Evolutionary conservation across 2,113 vertebrate species (phyloP), one percentile per base, ranked within the genome.

Genomic region (Campylomormyrus numenius): DNA sequence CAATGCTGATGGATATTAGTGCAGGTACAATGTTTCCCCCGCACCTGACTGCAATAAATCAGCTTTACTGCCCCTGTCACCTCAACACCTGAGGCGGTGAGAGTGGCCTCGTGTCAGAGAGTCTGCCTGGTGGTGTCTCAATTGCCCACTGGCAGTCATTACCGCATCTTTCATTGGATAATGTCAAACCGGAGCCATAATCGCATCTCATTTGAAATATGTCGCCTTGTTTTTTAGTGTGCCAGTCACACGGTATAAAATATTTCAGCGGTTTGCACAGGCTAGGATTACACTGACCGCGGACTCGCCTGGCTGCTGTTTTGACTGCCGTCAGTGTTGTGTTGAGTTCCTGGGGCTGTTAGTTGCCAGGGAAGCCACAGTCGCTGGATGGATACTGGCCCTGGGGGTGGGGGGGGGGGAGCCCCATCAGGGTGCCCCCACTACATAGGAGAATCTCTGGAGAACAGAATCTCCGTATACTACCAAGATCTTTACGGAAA

Each of bases 1-100:
- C 90, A 90, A 58, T 77, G 62, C 90, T 93, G 93, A 93, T 90
- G 89, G 91, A 92, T 93, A 91, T 92, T 92, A 90, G 91, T 87
- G 88, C 66, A 74, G 90, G 90, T 77, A 35, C 90, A 52, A 84
- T 88, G 86, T 91, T 91, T 91, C 84, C 89, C 10, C 48, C 48
- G 85, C 52, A 89, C 87, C 88, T 53, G 88, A 19, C 35, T 42
- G n/a, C 24, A 39, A 92, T 93, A 91, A 92, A 92, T 92, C 89
- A 89, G 89, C 86, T 90, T 91, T 70, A 46, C 48, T 70, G 49
- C 48, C 24, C 11, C 80, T 77, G 84, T 90, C 89, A 84, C 66
- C 83, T 31, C 24, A 48, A 4, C 83, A 85, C 83, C 42, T 19
- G n/a, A 88, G 62, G 45, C 3, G 15, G 48, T 31, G 74, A 39